These are phyloP conservation scores for Melospiza georgiana DNA, from an alignment of 2,113 vertebrate species.

Conservation along the genomic window DNA sequence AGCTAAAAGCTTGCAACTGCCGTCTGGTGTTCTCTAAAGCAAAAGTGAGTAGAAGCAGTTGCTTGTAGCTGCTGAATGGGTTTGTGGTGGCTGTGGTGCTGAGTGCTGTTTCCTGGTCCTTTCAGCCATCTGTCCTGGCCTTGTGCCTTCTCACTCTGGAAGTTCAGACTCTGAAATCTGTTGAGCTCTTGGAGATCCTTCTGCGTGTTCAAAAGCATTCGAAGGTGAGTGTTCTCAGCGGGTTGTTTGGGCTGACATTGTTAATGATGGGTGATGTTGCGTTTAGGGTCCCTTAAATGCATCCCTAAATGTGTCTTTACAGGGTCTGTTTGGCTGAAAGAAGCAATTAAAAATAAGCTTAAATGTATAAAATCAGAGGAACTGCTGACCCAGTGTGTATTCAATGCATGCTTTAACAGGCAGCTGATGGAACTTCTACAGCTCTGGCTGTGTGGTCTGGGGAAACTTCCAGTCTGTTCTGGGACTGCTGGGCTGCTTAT, in stretches of 20 bases:
- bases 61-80: background rate
- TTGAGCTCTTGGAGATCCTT: slow-evolving; percentile 88
- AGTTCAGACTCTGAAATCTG: slow-evolving; percentile 85
- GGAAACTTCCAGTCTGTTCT: background rate
- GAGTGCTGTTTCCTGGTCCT: background rate
- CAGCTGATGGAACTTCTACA: background rate
- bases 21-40: slow-evolving; percentile 94
- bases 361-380: background rate
- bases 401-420: background rate
- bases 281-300: background rate
- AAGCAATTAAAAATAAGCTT: background rate
- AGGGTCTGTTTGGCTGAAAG: background rate
- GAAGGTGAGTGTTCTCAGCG: slow-evolving; percentile 75
- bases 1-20: slow-evolving; percentile 96
- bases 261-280: background rate
- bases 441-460: background rate
- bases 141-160: slow-evolving; percentile 92
- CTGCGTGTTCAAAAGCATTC: slow-evolving; percentile 88
- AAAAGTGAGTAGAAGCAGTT: slow-evolving; percentile 81
- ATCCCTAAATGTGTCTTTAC: background rate
- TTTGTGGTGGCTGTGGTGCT: background rate
- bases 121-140: slow-evolving; percentile 92
- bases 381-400: background rate
- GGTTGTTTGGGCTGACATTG: background rate
- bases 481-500: background rate